phyloP scores from a whole-genome alignment of 2,888 invertebrate genomes.

The Tenthredo notha region DNA sequence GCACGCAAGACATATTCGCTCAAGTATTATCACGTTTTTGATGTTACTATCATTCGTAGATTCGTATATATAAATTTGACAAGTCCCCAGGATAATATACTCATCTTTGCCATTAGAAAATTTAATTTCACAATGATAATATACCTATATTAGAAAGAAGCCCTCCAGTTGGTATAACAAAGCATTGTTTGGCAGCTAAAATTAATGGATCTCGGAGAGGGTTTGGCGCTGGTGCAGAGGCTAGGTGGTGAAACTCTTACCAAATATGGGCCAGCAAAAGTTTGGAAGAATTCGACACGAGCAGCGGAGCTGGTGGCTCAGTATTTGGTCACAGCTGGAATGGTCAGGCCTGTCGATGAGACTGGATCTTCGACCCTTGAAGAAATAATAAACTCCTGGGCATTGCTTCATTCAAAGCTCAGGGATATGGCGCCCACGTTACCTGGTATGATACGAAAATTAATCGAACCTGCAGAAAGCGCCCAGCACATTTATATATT shows the following conservation, averaged over 20 bases:
- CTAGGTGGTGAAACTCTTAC: conserved; percentile 76
- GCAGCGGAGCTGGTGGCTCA: conserved; percentile 81
- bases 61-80: conserved; percentile 1
- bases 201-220: conserved; percentile 80
- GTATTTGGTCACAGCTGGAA: conserved; percentile 81
- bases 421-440: conserved; percentile 72
- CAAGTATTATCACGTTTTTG: conserved; percentile 75
- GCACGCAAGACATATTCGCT: conserved; percentile 80
- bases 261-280: conserved; percentile 79
- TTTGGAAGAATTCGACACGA: conserved; percentile 81
- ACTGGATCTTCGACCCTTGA: conserved; percentile 73
- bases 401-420: conserved; percentile 73
- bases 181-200: conserved; percentile 77
- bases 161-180: not conserved
- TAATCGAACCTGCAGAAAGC: conserved; percentile 82
- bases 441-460: conserved; percentile 76
- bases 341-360: conserved; percentile 79
- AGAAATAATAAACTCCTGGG: conserved; percentile 75
- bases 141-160: not conserved
- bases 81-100: not conserved
- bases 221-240: conserved; percentile 80
- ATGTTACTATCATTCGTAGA: conserved; percentile 36
- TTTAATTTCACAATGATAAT: conserved; percentile 32
- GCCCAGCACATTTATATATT: conserved; percentile 85
- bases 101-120: not conserved